Evolutionary conservation across 2,888 invertebrate genomes (phyloP), one percentile per base, ranked within the genome.

Genomic region (Nemapogon koenigi): DNA sequence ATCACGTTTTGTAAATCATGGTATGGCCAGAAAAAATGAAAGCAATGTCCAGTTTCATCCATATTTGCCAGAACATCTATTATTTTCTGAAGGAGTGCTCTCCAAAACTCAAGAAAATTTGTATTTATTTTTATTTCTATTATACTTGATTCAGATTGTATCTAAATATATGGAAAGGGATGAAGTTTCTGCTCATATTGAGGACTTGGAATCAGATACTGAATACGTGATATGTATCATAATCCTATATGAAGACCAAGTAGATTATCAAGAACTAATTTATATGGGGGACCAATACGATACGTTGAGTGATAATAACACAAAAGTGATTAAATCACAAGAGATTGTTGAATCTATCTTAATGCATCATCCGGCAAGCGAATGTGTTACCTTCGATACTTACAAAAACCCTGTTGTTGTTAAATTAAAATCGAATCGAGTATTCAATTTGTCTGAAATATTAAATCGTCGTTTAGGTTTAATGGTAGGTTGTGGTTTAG

Each of bases 401-500:
- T 62, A 64, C 39, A 61, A 52, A 46, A 73, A 68, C 51, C 50
- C 56, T 15, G 43, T 51, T 16, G 50, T 53, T 13, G 52, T 57
- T 10, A 67, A 66, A 55, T 38, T 57, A 8, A 66, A 58, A 47
- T 46, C 58, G 4, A 55, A 49, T 37, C 68, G 67, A 54, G 64
- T 59, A 38, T 67, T 65, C 43, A 53, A 65, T 41, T 50, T 73
- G 40, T 54, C 71, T 2, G 51, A 53, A 36, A 58, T 78, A 41
- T 52, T 78, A 25, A 70, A 72, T 46, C 62, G 76, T 38, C 63
- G 78, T 41, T 62, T 76, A 59, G 78, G 78, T 32, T 52, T 78
- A 43, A 76, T 76, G 44, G 75, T 78, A 16, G 78, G 78, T 26
- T 78, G 78, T 52, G 61, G 63, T 38, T 56, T 78, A 54, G 78